Evolutionary conservation across 2,113 vertebrate genomes (phyloP).

Genomic region (Archocentrus centrarchus): DNA sequence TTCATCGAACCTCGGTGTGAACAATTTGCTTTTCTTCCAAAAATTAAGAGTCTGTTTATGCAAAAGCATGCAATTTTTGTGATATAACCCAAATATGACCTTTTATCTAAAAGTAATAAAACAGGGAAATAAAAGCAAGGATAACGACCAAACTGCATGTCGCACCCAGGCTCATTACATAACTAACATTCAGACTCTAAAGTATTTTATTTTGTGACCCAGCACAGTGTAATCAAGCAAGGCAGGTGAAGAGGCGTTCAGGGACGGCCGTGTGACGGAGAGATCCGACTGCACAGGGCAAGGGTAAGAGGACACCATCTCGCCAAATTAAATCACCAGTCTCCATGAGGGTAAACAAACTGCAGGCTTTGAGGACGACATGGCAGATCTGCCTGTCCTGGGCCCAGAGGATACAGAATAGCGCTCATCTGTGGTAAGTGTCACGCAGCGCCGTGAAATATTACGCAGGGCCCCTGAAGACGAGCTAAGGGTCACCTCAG

Average conservation of each 20-base stretch:
- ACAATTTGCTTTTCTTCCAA: neutral
- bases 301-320: constrained; percentile 55
- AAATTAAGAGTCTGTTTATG: neutral
- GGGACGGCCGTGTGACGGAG: neutral
- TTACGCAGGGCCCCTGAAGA: constrained; percentile 40
- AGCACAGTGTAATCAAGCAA: constrained; percentile 8
- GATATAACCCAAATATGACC: neutral
- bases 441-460: neutral
- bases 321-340: constrained; percentile 60
- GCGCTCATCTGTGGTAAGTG: constrained; percentile 46
- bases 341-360: constrained; percentile 42
- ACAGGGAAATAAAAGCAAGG: neutral
- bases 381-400: constrained; percentile 20
- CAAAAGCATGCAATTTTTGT: neutral
- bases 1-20: neutral
- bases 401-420: constrained; percentile 28
- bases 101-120: neutral
- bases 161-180: neutral
- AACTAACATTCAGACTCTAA: neutral
- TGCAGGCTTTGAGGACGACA: constrained; percentile 2
- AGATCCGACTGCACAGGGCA: constrained; percentile 25
- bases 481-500: constrained; percentile 27
- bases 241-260: constrained; percentile 21
- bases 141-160: neutral
- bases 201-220: constrained; percentile 28